Conservation (phyloP, 2,888 invertebrate species). For the Elegia similella region DNA sequence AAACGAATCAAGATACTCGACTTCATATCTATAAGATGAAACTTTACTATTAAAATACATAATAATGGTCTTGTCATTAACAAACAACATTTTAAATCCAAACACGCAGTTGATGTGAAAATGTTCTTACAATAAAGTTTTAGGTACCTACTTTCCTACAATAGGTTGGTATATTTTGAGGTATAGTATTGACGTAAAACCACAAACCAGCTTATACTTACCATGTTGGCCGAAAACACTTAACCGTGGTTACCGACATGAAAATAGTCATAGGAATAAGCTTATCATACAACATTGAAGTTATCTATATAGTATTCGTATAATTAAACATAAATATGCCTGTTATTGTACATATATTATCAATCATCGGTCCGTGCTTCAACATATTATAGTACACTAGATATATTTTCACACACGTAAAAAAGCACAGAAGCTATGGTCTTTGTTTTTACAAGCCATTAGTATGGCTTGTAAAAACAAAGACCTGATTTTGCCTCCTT, state of each 20-base stretch:
- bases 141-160: not conserved
- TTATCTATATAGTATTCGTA: not conserved
- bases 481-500: too few relatives aligned
- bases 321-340: not conserved
- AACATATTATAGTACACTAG: too few relatives aligned
- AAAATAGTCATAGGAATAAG: not conserved
- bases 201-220: not conserved
- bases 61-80: constrained; percentile 3
- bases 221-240: not conserved
- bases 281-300: not conserved
- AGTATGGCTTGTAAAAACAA: too few relatives aligned
- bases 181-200: not conserved
- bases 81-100: not conserved
- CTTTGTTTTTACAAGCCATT: too few relatives aligned
- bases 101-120: constrained; percentile 1
- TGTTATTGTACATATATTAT: not conserved
- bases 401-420: too few relatives aligned
- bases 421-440: too few relatives aligned
- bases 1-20: constrained; percentile 32
- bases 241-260: not conserved
- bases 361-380: not conserved
- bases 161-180: not conserved
- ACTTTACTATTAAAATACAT: constrained; percentile 7
- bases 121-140: not conserved
- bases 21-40: constrained; percentile 39